phyloP scores from a whole-genome alignment of 1,140 invertebrate species.

The Drosophila persimilis region DNA sequence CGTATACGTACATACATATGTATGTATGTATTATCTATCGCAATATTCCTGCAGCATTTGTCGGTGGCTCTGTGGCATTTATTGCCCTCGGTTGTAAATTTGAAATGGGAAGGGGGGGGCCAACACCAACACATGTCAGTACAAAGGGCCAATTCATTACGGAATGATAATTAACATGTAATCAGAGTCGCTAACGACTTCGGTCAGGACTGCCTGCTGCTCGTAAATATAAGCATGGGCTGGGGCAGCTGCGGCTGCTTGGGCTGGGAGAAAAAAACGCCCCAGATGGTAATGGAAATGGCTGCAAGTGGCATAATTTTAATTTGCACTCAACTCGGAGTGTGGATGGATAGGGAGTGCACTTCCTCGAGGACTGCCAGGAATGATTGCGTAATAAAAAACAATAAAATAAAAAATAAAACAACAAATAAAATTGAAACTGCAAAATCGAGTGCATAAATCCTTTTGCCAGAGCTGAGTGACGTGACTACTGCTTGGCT shows the following conservation, averaged over 20 bases:
- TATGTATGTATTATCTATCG: too few relatives aligned
- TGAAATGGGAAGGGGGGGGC: background rate
- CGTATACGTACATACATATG: background rate
- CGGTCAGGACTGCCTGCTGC: slow-evolving; percentile 18
- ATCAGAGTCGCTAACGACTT: slow-evolving; percentile 71
- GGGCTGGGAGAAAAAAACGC: background rate
- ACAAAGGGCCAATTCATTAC: slow-evolving; percentile 71
- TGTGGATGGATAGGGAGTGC: background rate
- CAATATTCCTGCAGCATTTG: too few relatives aligned
- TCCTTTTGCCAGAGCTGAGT: slow-evolving; percentile 30
- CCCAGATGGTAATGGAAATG: slow-evolving; percentile 29
- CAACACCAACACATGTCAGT: slow-evolving; percentile 6
- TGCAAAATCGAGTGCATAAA: slow-evolving; percentile 72
- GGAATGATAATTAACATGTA: slow-evolving; percentile 77
- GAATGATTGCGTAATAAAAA: slow-evolving; percentile 41
- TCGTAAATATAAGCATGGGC: slow-evolving; percentile 39
- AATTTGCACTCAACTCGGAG: slow-evolving; percentile 40
- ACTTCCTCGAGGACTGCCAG: slow-evolving; percentile 35
- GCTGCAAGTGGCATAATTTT: slow-evolving; percentile 49
- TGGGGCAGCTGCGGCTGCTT: background rate
- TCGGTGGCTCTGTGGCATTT: slow-evolving; percentile 8
- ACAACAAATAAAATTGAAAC: slow-evolving; percentile 58
- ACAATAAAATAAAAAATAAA: slow-evolving; percentile 32
- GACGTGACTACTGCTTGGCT: slow-evolving; percentile 15
- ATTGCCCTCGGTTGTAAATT: slow-evolving; percentile 28